These are phyloP conservation scores for Bucco capensis DNA, from an alignment of 2,113 vertebrate species.

Conservation along the genomic window DNA sequence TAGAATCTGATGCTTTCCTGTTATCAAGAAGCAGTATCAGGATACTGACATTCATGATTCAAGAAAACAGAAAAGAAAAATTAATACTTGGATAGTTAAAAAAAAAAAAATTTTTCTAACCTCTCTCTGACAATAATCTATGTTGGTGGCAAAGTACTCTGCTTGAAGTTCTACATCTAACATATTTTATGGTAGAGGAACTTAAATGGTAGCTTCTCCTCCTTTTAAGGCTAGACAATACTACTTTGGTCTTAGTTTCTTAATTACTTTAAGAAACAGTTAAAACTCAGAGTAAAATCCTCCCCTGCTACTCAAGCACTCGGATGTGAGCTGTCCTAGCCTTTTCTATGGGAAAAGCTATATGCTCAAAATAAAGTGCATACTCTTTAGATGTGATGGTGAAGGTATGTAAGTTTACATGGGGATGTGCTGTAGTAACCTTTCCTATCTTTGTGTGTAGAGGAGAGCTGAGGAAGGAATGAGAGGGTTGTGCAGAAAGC, in stretches of 20 bases:
- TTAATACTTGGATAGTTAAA: background rate
- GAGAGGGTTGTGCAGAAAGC: background rate
- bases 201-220: background rate
- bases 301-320: background rate
- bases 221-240: background rate
- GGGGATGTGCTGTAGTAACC: background rate
- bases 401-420: background rate
- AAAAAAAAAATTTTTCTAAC: background rate
- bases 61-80: background rate
- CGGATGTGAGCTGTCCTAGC: background rate
- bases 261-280: background rate
- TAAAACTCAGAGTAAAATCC: background rate
- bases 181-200: background rate
- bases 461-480: rapidly evolving
- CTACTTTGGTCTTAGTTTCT: background rate
- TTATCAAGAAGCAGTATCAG: background rate
- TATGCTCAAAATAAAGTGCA: background rate
- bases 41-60: background rate
- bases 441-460: rapidly evolving
- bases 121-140: background rate
- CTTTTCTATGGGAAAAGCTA: background rate
- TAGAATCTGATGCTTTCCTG: background rate
- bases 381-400: background rate
- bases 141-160: background rate
- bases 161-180: background rate